Percentiles rank a stretch among this genome's conserved stretches.
Conservation (phyloP, 2,113 vertebrate species). For the Chrysochloris asiatica region DNA sequence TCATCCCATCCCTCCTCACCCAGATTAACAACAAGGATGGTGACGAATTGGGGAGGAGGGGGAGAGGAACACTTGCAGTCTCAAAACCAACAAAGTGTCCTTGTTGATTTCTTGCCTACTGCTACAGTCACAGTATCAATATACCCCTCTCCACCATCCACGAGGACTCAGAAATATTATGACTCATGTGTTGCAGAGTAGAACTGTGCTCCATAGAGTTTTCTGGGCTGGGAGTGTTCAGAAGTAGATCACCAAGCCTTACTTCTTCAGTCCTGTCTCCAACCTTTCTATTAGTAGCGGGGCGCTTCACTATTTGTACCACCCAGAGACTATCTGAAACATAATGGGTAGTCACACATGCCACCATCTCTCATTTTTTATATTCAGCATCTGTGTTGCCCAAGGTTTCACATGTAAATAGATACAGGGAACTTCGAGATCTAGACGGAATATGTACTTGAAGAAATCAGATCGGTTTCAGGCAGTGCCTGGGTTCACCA, state of each 20-base stretch:
- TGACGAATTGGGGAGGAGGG: neutral
- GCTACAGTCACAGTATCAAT: conserved; percentile 38
- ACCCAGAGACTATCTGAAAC: too few relatives aligned
- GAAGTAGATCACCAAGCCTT: neutral
- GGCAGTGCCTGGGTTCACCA: conserved; percentile 79
- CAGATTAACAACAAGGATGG: neutral
- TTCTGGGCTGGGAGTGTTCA: neutral
- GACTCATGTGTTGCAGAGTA: neutral
- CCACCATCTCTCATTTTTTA: neutral
- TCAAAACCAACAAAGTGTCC: neutral
- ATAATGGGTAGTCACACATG: neutral
- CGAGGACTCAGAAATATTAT: neutral
- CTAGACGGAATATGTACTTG: conserved; percentile 41
- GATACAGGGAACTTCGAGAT: conserved; percentile 6
- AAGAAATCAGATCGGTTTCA: conserved; percentile 67
- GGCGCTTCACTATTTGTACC: neutral
- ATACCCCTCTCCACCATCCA: neutral
- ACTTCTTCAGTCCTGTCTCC: neutral
- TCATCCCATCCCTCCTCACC: accelerated
- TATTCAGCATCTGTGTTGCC: neutral
- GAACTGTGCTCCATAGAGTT: neutral
- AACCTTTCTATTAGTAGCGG: neutral
- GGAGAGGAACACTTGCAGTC: neutral
- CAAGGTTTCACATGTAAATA: neutral
- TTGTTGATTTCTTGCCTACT: too few relatives aligned